Base-by-base conservation (phyloP, 2,888 invertebrate genomes). In the Ormia ochracea region DNA sequence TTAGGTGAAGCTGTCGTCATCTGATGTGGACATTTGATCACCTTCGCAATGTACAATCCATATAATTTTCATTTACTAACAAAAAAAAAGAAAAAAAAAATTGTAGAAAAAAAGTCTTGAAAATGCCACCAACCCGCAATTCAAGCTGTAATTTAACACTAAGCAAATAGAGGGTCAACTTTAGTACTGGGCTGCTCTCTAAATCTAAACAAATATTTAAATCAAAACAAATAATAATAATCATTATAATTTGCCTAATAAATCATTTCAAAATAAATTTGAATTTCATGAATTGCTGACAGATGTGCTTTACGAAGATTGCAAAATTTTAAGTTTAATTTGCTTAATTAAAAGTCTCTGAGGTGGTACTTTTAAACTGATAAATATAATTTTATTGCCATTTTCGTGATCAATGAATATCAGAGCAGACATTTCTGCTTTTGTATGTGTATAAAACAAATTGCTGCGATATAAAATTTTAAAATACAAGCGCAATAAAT, bases 401-500 rank as follows among this genome's bases (percentile, higher is more conserved):
- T 58, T 69, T 63, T 63, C 68, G 56, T 74, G 68, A 58, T 56
- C 33, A 56, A 69, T 65, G 9, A 2, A 23, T 31, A 78, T 61
- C 56, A 33, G 31, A 31, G n/a, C 4, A 54, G n/a, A 17, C 33
- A 33, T 17, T 19, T 48, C 21, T 28, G 21, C 9, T 26, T 59
- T 36, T 21, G 48, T 38, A 48, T 52, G 41, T 23, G 43, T 5
- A 50, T 45, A 59, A 59, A 45, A 26, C 2, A 28, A 31, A 58
- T 59, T 54, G 31, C 36, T 36, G 17, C 19, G 43, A 10, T 21
- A 33, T 26, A 45, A 43, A 23, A 14, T 21, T 54, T 19, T 41
- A n/a, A 3, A 9, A 19, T 56, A 31, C 68, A 78, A 63, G 43
- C 58, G 56, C 38, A 54, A 78, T 79, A 79, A 74, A 74, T 79